Conservation (phyloP, 2,113 vertebrate species). For the Mormyrus lacerda region DNA sequence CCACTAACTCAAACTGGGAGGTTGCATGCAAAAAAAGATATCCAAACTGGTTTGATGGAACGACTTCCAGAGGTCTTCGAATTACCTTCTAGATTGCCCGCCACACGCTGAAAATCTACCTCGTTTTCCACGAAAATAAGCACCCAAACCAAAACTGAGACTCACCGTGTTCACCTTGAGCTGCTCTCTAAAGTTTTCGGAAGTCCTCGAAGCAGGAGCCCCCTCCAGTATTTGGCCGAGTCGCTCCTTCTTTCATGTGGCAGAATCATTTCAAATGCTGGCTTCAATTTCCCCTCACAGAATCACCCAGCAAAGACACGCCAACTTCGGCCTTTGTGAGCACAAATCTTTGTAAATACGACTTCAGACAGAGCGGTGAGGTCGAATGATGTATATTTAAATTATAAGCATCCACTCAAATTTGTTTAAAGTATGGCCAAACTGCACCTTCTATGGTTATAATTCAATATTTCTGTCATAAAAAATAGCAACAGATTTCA, state of each 20-base stretch:
- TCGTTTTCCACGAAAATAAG: constrained; percentile 27
- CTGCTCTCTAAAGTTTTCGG: background rate
- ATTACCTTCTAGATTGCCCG: background rate
- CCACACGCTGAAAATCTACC: constrained; percentile 35
- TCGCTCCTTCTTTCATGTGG: background rate
- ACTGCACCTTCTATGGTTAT: constrained; percentile 17
- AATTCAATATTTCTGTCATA: background rate
- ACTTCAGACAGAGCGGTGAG: no score
- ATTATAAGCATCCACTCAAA: background rate
- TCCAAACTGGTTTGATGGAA: background rate
- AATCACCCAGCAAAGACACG: background rate
- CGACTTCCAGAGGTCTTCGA: background rate
- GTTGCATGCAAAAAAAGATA: background rate
- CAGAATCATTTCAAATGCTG: background rate
- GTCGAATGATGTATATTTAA: background rate
- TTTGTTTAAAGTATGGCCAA: constrained; percentile 42
- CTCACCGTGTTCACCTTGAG: background rate
- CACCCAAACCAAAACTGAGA: background rate
- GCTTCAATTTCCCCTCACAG: background rate
- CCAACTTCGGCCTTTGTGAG: background rate
- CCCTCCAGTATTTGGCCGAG: background rate
- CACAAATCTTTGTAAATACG: background rate
- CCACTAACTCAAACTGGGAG: background rate
- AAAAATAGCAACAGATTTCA: background rate
- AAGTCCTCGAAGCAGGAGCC: background rate